Base-by-base conservation (phyloP, 2,797 vertebrate species). In the Petrocephalus schoutedeni region DNA sequence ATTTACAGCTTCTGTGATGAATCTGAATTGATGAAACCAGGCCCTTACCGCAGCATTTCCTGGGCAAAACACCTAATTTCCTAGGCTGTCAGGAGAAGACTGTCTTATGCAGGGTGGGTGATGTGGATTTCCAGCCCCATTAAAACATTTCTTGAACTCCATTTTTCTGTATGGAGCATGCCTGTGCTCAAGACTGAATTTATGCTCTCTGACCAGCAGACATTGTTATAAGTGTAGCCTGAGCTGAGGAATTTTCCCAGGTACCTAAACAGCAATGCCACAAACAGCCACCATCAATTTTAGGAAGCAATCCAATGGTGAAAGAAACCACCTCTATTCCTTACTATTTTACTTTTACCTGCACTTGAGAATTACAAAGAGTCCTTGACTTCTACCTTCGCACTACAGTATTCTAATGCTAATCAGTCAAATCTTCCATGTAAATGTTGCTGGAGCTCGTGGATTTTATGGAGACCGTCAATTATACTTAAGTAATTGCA, bases 21-120 rank as follows among this genome's bases (percentile, higher is more conserved):
- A 95, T 94, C 94, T 94, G 94, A 95, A 94, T 84, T 96, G 95
- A 96, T 96, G 95, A 96, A 96, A 96, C 94, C 95, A 95, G 96
- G 95, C 95, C 95, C 93, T 94, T 94, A 94, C 94, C 94, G 94
- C 94, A 94, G 95, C 94, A 92, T 94, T 95, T 95, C 95, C 95
- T 94, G 95, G 74, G 36, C 49, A 80, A 49, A 77, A 86, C 86
- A 88, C 36, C 67, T 88, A 45, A 88, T 88, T 88, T 86, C 67
- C 84, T 64, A 86, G 85, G 21, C 88, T 86, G 88, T 88, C 95
- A 95, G 57, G 85, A 59, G 95, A 95, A 95, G 95, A 95, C 95
- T 93, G 95, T 94, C 95, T 95, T 94, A 95, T 95, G 95, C 94
- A 95, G 94, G 94, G 93, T 95, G 95, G 95, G 96, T 96, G 95